A percentile compares a stretch with the other conserved stretches of the same genome.
Evolutionary conservation across 2,113 vertebrate genomes (phyloP).

Genomic region (Pterophyllum scalare): DNA sequence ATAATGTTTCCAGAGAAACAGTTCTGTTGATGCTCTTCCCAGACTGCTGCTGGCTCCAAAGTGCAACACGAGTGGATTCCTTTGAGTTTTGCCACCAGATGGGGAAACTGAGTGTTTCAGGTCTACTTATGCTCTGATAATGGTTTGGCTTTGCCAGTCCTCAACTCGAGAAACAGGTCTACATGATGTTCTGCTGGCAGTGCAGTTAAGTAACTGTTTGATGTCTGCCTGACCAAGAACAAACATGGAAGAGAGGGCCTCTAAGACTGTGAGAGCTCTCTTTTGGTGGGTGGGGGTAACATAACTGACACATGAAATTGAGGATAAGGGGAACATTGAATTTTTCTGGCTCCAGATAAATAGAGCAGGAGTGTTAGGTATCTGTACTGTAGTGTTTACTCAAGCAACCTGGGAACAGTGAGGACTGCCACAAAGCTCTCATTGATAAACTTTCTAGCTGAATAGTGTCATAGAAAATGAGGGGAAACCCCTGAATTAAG

Average conservation of each 20-base stretch:
- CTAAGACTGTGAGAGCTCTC: conserved; percentile 30
- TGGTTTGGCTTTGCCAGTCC: background rate
- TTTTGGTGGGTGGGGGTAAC: conserved; percentile 38
- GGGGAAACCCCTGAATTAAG: conserved; percentile 63
- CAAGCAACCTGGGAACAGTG: conserved; percentile 71
- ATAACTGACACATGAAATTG: conserved; percentile 70
- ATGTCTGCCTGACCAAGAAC: conserved; percentile 43
- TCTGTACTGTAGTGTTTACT: conserved; percentile 76
- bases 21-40: conserved; percentile 60
- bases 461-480: conserved; percentile 77
- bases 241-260: conserved; percentile 19
- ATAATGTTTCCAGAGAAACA: conserved; percentile 56
- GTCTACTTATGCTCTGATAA: conserved; percentile 21
- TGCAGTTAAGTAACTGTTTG: conserved; percentile 19
- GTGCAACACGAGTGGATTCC: conserved; percentile 64
- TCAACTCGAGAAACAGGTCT: background rate
- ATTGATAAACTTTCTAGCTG: conserved; percentile 78
- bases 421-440: conserved; percentile 75
- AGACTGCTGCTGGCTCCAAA: conserved; percentile 48
- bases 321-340: conserved; percentile 66
- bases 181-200: conserved; percentile 8
- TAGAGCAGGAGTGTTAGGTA: conserved; percentile 65
- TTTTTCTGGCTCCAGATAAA: conserved; percentile 70
- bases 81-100: conserved; percentile 56
- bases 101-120: conserved; percentile 39